These are phyloP conservation scores for Craniophora ligustri DNA, from an alignment of 2,888 invertebrate genomes.

Conservation along the genomic window DNA sequence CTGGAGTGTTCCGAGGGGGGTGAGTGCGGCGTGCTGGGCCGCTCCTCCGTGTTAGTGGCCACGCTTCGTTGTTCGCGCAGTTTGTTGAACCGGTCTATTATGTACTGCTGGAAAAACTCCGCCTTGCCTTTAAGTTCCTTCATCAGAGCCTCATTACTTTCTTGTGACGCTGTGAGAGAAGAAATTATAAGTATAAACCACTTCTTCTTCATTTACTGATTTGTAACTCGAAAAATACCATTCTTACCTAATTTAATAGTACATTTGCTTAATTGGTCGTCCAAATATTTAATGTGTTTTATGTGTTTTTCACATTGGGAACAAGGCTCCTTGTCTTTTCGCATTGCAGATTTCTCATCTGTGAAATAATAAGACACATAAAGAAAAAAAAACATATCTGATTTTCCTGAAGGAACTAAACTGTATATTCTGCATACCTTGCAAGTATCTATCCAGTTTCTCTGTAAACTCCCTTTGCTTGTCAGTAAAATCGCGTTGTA, in stretches of 20 bases:
- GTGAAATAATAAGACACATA: conserved; percentile 27
- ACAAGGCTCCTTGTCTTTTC: conserved; percentile 80
- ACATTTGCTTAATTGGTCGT: conserved; percentile 78
- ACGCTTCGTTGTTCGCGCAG: conserved; percentile 72
- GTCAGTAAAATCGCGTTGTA: conserved; percentile 86
- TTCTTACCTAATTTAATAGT: conserved; percentile 78
- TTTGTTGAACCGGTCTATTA: conserved; percentile 85
- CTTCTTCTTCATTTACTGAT: no score
- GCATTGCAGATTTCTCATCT: conserved; percentile 82
- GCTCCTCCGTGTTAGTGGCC: conserved; percentile 73
- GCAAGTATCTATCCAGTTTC: conserved; percentile 78
- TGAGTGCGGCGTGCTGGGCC: conserved; percentile 14
- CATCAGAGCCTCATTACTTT: conserved; percentile 89
- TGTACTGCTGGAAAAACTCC: conserved; percentile 90
- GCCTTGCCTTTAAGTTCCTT: conserved; percentile 89
- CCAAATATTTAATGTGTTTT: conserved; percentile 74
- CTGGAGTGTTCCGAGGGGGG: conserved; percentile 44
- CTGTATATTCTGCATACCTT: conserved; percentile 66
- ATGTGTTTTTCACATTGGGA: conserved; percentile 77
- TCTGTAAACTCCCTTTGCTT: conserved; percentile 85
- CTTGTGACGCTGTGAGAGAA: conserved; percentile 74
- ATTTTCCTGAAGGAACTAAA: background rate
- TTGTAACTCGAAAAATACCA: no score
- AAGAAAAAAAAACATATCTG: background rate
- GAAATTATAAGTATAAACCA: no score